These are phyloP conservation scores for Dryadula phaetusa DNA, from an alignment of 2,888 invertebrate species.

Conservation along the genomic window DNA sequence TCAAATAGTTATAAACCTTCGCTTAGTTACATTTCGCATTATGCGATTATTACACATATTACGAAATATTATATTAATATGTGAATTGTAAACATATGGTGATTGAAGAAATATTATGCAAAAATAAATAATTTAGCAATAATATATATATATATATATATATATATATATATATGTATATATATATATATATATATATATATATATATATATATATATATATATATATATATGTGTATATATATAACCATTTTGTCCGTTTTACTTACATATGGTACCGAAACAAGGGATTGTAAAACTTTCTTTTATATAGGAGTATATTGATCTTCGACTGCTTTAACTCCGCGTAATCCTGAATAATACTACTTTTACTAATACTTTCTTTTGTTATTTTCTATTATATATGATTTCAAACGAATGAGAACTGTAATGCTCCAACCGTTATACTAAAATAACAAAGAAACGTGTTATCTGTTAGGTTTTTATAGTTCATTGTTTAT, in stretches of 20 bases:
- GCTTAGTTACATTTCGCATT: too few species aligned
- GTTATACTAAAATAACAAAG: conserved; percentile 5
- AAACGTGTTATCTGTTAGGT: neutral
- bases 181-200: too few species aligned
- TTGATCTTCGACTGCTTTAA: conserved; percentile 2
- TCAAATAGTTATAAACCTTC: too few species aligned
- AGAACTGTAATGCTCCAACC: neutral
- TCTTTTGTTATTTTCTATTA: neutral
- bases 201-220: too few species aligned
- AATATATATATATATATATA: too few species aligned
- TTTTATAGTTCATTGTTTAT: conserved; percentile 6
- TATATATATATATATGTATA: too few species aligned
- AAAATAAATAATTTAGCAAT: too few species aligned
- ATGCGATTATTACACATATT: too few species aligned
- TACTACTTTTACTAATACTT: neutral
- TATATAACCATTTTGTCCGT: neutral
- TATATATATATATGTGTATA: too few species aligned
- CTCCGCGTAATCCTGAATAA: neutral
- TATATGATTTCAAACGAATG: neutral
- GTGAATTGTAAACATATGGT: too few species aligned
- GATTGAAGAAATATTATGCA: too few species aligned
- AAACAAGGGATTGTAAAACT: neutral
- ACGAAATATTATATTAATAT: too few species aligned
- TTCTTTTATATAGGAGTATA: neutral
- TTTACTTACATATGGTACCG: neutral